Conservation (phyloP, 2,888 invertebrate species). For the Cyclophora albipunctata region DNA sequence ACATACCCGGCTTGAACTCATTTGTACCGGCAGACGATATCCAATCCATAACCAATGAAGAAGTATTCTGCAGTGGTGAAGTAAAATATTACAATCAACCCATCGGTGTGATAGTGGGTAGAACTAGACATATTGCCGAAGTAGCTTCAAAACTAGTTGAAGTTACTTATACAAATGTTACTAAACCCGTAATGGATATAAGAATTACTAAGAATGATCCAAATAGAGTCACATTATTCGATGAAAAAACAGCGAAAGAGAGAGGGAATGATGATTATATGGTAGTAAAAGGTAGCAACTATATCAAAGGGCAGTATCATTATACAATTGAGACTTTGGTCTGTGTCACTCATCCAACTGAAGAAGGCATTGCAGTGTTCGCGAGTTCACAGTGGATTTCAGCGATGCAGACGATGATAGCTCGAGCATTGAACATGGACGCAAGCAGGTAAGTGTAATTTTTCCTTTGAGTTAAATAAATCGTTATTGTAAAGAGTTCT, state of each 20-base stretch:
- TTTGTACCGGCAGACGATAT: slow-evolving; percentile 40
- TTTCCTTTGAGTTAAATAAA: not conserved
- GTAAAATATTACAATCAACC: slow-evolving; percentile 79
- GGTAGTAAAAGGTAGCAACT: slow-evolving; percentile 20
- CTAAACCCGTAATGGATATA: slow-evolving; percentile 22
- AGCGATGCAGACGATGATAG: slow-evolving; percentile 61
- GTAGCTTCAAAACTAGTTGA: slow-evolving; percentile 72
- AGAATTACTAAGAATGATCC: slow-evolving; percentile 9
- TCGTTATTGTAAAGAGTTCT: not conserved
- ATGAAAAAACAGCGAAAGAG: slow-evolving; percentile 6
- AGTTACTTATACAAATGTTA: slow-evolving; percentile 62
- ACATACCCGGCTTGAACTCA: slow-evolving; percentile 79
- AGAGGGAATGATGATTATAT: slow-evolving; percentile 7
- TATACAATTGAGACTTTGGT: slow-evolving; percentile 79
- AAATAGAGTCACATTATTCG: slow-evolving; percentile 2
- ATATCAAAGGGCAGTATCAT: slow-evolving; percentile 73
- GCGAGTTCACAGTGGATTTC: slow-evolving; percentile 74
- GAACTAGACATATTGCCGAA: slow-evolving; percentile 65
- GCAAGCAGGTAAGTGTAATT: slow-evolving; percentile 59
- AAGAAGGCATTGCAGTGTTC: slow-evolving; percentile 78
- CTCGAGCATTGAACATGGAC: slow-evolving; percentile 64
- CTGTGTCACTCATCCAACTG: slow-evolving; percentile 74
- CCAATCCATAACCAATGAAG: slow-evolving; percentile 33
- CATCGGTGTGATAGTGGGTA: slow-evolving; percentile 78
- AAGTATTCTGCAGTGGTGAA: slow-evolving; percentile 63